Percentiles rank a stretch among this genome's conserved stretches.
Conservation (phyloP, 1,140 invertebrate species). For the Saccostrea cuccullata region DNA sequence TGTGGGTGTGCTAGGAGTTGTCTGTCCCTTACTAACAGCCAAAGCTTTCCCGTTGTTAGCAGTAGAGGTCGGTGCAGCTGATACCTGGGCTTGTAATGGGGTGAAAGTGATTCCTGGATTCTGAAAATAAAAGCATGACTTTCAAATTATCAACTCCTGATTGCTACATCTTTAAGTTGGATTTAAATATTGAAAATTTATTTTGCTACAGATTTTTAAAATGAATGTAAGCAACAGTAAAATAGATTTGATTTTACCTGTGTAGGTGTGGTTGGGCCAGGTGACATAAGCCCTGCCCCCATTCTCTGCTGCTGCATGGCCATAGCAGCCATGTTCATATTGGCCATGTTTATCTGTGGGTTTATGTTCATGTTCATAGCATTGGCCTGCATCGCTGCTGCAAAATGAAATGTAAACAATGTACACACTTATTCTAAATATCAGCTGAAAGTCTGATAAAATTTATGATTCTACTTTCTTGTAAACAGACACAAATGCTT, state of each 20-base stretch:
- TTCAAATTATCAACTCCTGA: neutral
- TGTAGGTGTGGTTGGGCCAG: constrained; percentile 60
- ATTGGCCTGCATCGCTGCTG: constrained; percentile 70
- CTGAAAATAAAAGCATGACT: neutral
- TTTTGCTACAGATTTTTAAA: neutral
- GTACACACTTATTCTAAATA: neutral
- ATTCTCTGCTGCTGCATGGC: constrained; percentile 63
- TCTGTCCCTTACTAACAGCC: constrained; percentile 46
- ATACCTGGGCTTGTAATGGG: constrained; percentile 37
- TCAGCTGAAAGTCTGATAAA: neutral
- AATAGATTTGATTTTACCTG: constrained; percentile 50
- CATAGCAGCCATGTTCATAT: constrained; percentile 61
- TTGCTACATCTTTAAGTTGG: neutral
- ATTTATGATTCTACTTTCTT: neutral
- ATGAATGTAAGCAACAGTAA: neutral
- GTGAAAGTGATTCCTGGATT: constrained; percentile 23
- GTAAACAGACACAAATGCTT: no score
- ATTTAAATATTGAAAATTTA: neutral
- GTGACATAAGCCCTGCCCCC: constrained; percentile 58
- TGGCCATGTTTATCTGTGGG: constrained; percentile 66
- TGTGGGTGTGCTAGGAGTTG: constrained; percentile 43
- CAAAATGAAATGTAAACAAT: constrained; percentile 15
- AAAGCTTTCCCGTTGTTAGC: constrained; percentile 32
- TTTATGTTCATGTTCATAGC: constrained; percentile 68
- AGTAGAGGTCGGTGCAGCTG: constrained; percentile 22